phyloP scores from a whole-genome alignment of 2,888 invertebrate genomes.

The Apodemia duryi region DNA sequence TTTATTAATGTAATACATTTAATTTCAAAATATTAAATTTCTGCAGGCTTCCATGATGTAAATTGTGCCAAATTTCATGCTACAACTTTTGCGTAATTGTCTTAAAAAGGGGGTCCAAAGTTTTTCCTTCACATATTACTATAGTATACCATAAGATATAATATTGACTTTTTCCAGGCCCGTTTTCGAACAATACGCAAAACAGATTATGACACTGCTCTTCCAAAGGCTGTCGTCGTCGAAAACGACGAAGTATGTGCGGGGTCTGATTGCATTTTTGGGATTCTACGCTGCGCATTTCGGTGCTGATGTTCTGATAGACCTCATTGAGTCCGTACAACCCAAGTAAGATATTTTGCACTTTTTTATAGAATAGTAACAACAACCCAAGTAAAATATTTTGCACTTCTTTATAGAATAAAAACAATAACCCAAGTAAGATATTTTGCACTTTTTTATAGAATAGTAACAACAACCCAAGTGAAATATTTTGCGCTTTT shows the following conservation, averaged over 20 bases:
- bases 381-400: no score
- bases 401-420: neutral
- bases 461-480: no score
- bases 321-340: conserved; percentile 92
- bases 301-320: conserved; percentile 86
- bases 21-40: no score
- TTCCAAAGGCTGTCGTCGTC: conserved; percentile 95
- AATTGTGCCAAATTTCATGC: no score
- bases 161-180: conserved; percentile 65
- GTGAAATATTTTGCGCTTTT: no score
- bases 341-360: conserved; percentile 73
- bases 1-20: no score
- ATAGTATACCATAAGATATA: no score
- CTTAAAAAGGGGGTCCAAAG: no score
- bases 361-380: neutral
- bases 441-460: no score
- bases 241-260: conserved; percentile 97
- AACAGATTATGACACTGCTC: conserved; percentile 93
- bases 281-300: conserved; percentile 91
- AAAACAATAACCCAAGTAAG: neutral
- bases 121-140: no score
- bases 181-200: conserved; percentile 86
- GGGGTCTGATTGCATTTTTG: conserved; percentile 94
- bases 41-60: no score
- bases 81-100: no score